Conservation (phyloP, 2,113 vertebrate genomes). For the Tychaedon coryphoeus region DNA sequence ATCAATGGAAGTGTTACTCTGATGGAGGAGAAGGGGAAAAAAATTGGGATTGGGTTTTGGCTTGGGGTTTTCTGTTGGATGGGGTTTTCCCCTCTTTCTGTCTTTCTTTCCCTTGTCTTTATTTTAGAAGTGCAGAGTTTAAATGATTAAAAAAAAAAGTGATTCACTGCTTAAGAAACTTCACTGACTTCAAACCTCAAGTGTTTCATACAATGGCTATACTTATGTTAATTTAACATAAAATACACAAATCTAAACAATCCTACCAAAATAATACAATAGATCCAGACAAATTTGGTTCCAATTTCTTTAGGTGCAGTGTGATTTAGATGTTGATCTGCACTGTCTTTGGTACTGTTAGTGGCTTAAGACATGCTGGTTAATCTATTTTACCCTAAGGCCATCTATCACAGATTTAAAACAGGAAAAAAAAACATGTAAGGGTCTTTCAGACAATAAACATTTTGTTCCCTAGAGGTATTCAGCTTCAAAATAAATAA, state of each 20-base stretch:
- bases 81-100: not conserved
- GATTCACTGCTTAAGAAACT: not conserved
- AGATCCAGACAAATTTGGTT: not conserved
- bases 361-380: not conserved
- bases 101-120: not conserved
- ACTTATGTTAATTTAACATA: not conserved
- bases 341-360: not conserved
- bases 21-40: not conserved
- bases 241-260: not conserved
- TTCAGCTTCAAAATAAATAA: not conserved
- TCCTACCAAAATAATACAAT: not conserved
- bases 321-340: not conserved
- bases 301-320: not conserved
- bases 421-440: fast-evolving
- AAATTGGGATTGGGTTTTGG: not conserved
- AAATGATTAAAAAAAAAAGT: not conserved
- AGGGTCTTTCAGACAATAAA: not conserved
- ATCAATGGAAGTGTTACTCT: not conserved
- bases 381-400: not conserved
- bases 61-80: not conserved
- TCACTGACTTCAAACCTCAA: not conserved
- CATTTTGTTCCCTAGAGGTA: not conserved
- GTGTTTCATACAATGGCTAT: not conserved
- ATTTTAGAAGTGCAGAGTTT: not conserved
- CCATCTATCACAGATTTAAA: not conserved